Conservation (phyloP, 2,797 vertebrate genomes). For the Onychomys arenicola region DNA sequence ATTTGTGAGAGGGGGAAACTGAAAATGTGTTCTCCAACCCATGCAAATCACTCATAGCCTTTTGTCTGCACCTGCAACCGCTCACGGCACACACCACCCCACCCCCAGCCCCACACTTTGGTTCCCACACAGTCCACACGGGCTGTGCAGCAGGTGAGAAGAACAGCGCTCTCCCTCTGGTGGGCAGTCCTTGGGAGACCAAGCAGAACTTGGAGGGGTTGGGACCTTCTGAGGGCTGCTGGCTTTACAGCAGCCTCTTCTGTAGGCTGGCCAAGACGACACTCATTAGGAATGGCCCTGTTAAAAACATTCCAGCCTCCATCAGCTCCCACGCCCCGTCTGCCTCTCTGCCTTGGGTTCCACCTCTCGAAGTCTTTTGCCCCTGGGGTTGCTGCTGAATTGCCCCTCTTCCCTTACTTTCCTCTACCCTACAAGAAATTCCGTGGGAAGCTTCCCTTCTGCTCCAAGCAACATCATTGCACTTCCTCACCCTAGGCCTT, state of each 20-base stretch:
- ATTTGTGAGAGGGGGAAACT: slow-evolving; percentile 64
- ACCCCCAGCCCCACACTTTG: too few relatives aligned
- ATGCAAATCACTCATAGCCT: slow-evolving; percentile 71
- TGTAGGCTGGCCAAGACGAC: not conserved
- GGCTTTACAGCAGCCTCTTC: not conserved
- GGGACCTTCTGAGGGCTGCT: not conserved
- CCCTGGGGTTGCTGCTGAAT: not conserved
- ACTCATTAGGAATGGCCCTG: not conserved
- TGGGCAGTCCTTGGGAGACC: not conserved
- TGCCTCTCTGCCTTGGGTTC: not conserved
- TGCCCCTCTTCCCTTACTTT: not conserved
- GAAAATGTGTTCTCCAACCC: slow-evolving; percentile 60
- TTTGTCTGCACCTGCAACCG: slow-evolving; percentile 59
- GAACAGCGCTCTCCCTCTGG: not conserved
- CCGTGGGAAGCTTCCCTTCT: not conserved
- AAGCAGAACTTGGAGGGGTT: not conserved
- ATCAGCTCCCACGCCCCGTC: not conserved
- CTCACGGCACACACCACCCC: not conserved
- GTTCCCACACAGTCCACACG: not conserved
- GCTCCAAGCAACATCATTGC: not conserved
- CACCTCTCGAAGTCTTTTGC: not conserved
- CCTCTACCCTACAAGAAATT: not conserved
- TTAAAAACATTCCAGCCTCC: not conserved
- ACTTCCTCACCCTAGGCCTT: not conserved
- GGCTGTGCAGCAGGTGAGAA: not conserved